phyloP scores from a whole-genome alignment of 2,797 vertebrate genomes.

The Sarcoramphus papa region DNA sequence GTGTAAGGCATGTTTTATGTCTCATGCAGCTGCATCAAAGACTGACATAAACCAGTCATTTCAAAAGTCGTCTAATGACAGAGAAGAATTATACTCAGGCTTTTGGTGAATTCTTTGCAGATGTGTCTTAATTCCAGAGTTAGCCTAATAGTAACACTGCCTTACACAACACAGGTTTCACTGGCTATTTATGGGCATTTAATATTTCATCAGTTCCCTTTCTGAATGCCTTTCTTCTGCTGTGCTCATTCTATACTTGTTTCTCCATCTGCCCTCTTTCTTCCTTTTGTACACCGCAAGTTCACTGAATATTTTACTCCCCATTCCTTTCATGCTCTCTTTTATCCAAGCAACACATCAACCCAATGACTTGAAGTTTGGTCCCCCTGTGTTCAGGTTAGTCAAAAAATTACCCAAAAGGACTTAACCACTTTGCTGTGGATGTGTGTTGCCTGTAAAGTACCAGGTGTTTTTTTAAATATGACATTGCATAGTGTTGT shows the following conservation, averaged over 20 bases:
- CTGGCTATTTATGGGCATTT: neutral
- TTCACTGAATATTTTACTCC: neutral
- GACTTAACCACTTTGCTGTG: neutral
- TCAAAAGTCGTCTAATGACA: neutral
- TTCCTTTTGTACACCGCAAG: neutral
- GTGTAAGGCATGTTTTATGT: neutral
- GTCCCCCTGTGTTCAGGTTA: neutral
- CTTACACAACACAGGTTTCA: neutral
- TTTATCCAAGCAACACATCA: neutral
- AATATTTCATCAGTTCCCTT: conserved; percentile 2
- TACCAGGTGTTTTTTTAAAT: neutral
- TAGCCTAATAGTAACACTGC: neutral
- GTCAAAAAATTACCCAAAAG: neutral
- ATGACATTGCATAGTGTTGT: neutral
- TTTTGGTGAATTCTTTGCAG: neutral
- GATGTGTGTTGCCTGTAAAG: neutral
- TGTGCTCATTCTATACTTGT: neutral
- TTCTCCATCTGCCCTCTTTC: neutral
- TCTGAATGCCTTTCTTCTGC: neutral
- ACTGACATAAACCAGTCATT: neutral
- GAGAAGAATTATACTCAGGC: neutral
- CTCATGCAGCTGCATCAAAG: neutral
- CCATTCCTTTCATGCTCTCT: neutral
- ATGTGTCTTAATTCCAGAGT: neutral
- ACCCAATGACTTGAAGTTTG: neutral